phyloP scores from a whole-genome alignment of 2,888 invertebrate genomes.

The Apeira syringaria region DNA sequence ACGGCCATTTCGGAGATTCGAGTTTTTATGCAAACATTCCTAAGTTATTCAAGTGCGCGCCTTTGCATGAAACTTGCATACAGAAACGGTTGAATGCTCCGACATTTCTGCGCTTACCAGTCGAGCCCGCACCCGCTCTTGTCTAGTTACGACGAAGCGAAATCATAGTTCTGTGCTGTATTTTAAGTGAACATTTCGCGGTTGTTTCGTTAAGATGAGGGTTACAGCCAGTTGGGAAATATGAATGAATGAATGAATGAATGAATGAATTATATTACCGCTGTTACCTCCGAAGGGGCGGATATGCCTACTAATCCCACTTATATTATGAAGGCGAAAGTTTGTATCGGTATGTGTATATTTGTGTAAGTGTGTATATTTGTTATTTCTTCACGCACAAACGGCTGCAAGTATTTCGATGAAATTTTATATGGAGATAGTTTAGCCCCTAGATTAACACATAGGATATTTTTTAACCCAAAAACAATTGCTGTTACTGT shows the following conservation, averaged over 20 bases:
- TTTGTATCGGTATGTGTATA: no score
- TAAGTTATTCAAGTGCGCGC: conserved; percentile 78
- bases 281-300: conserved; percentile 5
- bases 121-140: conserved; percentile 13
- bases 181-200: conserved; percentile 28
- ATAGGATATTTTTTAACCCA: no score
- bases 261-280: conserved; percentile 24
- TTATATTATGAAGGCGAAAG: no score
- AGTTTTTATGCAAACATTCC: conserved; percentile 79
- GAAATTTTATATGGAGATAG: no score
- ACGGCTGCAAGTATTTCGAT: no score
- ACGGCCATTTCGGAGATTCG: conserved; percentile 74
- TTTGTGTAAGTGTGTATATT: no score
- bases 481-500: no score
- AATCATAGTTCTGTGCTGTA: conserved; percentile 30
- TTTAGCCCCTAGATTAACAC: no score
- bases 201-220: conserved; percentile 26
- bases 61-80: conserved; percentile 73
- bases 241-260: conserved; percentile 24
- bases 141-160: conserved; percentile 20
- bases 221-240: conserved; percentile 12
- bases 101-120: conserved; percentile 53
- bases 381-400: no score
- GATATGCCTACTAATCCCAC: no score
- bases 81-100: conserved; percentile 65